Conservation (phyloP, 2,888 invertebrate genomes). For the Limenitis camilla region DNA sequence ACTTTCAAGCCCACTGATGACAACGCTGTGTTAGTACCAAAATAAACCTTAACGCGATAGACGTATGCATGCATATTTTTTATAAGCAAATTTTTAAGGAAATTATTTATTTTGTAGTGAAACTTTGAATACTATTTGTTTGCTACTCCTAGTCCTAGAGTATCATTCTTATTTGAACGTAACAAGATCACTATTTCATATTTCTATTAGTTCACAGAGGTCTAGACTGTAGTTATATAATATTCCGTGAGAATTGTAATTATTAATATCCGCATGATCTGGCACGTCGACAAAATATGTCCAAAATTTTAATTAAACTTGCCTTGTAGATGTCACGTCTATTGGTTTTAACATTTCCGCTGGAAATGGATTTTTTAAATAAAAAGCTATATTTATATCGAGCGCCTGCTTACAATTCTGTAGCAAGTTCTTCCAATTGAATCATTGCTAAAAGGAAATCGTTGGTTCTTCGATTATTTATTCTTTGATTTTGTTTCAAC, state of each 20-base stretch:
- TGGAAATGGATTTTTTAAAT: constrained; percentile 14
- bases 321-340: constrained; percentile 5
- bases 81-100: no score
- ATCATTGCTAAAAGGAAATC: constrained; percentile 18
- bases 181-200: no score
- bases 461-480: constrained; percentile 11
- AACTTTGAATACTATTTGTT: no score
- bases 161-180: no score
- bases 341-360: constrained; percentile 24
- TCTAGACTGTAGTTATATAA: background rate
- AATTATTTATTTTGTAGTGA: no score
- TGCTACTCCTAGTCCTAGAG: no score
- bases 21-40: constrained; percentile 11
- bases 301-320: constrained; percentile 46
- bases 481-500: background rate
- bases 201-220: no score
- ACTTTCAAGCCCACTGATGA: constrained; percentile 54
- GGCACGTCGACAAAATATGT: constrained; percentile 12
- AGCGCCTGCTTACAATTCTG: constrained; percentile 10
- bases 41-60: constrained; percentile 3
- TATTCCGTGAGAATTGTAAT: background rate
- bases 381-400: constrained; percentile 8
- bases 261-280: background rate
- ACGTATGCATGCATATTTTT: no score
- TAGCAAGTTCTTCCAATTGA: constrained; percentile 13